Percentiles rank a stretch among this genome's conserved stretches.
Conservation (phyloP, 2,888 invertebrate species). For the Sisyra nigra region DNA sequence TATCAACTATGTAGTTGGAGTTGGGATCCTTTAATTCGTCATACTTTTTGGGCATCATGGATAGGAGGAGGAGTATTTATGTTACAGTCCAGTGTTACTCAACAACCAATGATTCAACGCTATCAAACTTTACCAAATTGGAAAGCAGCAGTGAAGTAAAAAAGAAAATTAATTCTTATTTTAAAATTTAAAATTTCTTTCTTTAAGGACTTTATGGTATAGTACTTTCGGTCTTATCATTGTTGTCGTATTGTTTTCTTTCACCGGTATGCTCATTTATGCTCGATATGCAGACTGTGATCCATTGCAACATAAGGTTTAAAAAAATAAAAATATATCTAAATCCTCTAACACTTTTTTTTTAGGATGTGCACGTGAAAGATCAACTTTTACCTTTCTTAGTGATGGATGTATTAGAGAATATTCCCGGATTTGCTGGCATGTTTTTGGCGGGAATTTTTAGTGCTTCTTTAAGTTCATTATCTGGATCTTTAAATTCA, state of each 20-base stretch:
- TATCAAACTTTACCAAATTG: conserved; percentile 60
- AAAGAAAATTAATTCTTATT: not conserved
- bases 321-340: not conserved
- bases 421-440: conserved; percentile 68
- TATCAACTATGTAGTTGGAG: conserved; percentile 43
- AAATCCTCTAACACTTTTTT: conserved; percentile 15
- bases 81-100: conserved; percentile 59
- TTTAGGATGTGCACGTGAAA: conserved; percentile 47
- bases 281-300: conserved; percentile 63
- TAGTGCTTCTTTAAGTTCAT: conserved; percentile 35
- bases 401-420: conserved; percentile 70
- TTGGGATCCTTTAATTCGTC: conserved; percentile 57
- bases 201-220: conserved; percentile 43
- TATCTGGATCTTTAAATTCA: conserved; percentile 65
- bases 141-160: conserved; percentile 46
- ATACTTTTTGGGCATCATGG: conserved; percentile 59
- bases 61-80: conserved; percentile 64
- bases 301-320: conserved; percentile 52
- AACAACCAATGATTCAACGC: conserved; percentile 74
- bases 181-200: not conserved
- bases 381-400: conserved; percentile 68
- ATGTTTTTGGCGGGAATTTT: conserved; percentile 34
- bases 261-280: conserved; percentile 55
- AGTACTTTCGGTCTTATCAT: conserved; percentile 45
- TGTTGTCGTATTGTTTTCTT: conserved; percentile 46